Conservation (phyloP, 2,797 vertebrate genomes). For the Pipistrellus nathusii region DNA sequence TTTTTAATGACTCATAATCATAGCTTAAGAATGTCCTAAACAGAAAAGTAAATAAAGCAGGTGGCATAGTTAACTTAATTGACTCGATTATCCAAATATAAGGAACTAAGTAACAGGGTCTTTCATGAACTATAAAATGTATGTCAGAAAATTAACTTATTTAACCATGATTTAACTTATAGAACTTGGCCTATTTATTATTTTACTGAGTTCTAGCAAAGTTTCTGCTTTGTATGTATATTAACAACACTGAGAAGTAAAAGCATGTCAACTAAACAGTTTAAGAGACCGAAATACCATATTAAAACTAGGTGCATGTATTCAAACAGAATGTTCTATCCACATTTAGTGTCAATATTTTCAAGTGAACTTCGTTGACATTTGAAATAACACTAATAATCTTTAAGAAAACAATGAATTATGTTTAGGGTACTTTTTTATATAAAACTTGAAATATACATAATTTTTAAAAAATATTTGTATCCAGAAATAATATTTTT, state of each 20-base stretch:
- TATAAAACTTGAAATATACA: slow-evolving; percentile 10
- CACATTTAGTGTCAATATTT: background rate
- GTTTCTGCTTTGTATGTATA: background rate
- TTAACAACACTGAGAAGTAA: slow-evolving; percentile 22
- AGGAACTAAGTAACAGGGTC: background rate
- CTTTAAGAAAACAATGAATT: background rate
- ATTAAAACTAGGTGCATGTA: background rate
- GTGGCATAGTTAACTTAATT: background rate
- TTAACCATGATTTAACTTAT: slow-evolving; percentile 33
- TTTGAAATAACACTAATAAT: background rate
- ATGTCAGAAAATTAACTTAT: background rate
- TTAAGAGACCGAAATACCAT: background rate
- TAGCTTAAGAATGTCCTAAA: slow-evolving; percentile 26
- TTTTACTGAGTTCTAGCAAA: slow-evolving; percentile 19
- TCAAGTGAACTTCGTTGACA: background rate
- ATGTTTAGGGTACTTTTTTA: background rate
- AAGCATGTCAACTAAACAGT: background rate
- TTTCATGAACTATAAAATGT: background rate
- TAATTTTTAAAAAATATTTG: slow-evolving; percentile 1
- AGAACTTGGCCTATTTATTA: background rate
- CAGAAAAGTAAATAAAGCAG: background rate
- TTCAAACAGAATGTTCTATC: background rate
- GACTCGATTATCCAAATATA: background rate
- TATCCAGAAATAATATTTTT: background rate
- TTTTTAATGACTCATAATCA: background rate